Conservation (phyloP, 2,113 vertebrate genomes). For the Eulemur rufifrons region DNA sequence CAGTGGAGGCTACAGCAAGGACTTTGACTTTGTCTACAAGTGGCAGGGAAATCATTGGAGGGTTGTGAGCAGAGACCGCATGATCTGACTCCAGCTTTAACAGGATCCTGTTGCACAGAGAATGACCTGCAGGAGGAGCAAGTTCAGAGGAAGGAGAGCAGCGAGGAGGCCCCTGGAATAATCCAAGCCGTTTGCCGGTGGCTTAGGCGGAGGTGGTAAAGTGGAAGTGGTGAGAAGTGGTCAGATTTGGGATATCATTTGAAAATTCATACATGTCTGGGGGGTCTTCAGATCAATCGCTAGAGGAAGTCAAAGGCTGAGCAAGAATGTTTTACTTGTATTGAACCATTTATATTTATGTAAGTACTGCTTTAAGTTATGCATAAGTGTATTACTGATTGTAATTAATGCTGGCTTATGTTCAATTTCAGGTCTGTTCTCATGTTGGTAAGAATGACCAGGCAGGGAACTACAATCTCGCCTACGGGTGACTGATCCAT, state of each 20-base stretch:
- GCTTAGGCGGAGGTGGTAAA: not conserved
- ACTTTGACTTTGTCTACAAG: not conserved
- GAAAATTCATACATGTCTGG: not conserved
- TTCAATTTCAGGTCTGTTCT: not conserved
- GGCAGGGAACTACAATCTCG: not conserved
- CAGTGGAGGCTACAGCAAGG: accelerated
- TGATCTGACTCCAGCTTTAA: not conserved
- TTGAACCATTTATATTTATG: not conserved
- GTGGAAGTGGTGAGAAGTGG: not conserved
- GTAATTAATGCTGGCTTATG: not conserved
- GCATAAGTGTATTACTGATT: not conserved
- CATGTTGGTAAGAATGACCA: not conserved
- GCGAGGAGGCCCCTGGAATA: not conserved
- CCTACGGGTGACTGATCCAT: not conserved
- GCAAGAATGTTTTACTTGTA: not conserved
- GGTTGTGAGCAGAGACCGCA: accelerated
- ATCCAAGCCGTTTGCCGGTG: too few species aligned
- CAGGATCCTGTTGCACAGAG: not conserved
- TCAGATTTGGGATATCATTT: not conserved
- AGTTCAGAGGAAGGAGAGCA: not conserved
- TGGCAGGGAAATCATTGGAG: not conserved
- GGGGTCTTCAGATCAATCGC: not conserved
- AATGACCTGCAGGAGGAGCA: not conserved
- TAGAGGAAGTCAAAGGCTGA: not conserved
- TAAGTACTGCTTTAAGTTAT: not conserved